Evolutionary conservation across 2,113 vertebrate species (phyloP), one percentile per base, ranked within the genome.

Genomic region (Aegithalos caudatus): DNA sequence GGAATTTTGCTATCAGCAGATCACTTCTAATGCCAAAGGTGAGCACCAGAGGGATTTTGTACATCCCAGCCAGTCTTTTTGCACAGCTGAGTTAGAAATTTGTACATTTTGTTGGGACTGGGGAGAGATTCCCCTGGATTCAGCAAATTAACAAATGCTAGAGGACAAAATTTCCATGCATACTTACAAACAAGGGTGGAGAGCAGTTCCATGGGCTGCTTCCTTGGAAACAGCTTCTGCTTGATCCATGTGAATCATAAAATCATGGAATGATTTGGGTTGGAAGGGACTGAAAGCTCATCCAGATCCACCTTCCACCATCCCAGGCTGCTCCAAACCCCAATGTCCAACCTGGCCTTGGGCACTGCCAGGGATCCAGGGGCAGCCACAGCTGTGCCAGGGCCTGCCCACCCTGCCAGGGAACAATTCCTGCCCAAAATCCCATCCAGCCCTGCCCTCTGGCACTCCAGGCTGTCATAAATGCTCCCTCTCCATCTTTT

Each of bases 111-210:
- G 6, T 3, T 8, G 12, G 12, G 28, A 9, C 15, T 4, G 1
- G 23, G 45, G 10, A 0, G 3, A 48, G 53, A 72, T 17, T 42
- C 50, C 50, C 9, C 17, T 2, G 10, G 3, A 14, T 22, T 25
- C 33, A 51, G 33, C 31, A 79, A 81, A 87, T 28, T 1, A 24
- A 10, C n/a, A 7, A 70, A 54, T 18, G 10, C 24, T 0, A 11
- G 23, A 33, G 28, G 8, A 9, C 12, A 2, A 2, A 0, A 37
- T 7, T 47, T 7, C 35, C 40, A 9, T 19, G 6, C 10, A 17
- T 11, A 4, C 15, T 31, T 8, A 42, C 13, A 50, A 20, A 35
- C 10, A 10, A 7, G 66, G 47, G 7, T 66, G n/a, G 12, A 40
- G 35, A 80, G 37, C 19, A 16, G 6, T 7, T 48, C 62, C 28